These are phyloP conservation scores for Poecilia velifera DNA, from an alignment of 2,797 vertebrate genomes.

Conservation along the genomic window DNA sequence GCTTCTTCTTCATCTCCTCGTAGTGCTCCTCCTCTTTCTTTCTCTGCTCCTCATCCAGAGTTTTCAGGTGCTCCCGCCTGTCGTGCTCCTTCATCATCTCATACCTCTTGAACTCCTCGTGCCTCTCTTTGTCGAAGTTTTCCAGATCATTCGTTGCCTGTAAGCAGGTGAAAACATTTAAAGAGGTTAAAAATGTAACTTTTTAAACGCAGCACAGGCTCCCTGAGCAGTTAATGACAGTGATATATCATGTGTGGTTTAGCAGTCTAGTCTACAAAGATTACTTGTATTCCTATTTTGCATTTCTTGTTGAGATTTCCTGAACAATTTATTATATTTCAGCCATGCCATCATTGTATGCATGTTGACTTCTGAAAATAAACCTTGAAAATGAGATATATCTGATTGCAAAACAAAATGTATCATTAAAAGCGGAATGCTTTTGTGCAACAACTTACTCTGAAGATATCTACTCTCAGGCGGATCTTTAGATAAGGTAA, in stretches of 20 bases:
- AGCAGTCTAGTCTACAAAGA: background rate
- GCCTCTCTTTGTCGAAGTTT: conserved; percentile 93
- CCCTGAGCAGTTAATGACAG: background rate
- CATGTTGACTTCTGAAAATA: background rate
- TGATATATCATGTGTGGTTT: background rate
- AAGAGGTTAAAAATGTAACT: background rate
- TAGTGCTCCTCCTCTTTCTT: conserved; percentile 90
- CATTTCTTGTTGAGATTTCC: background rate
- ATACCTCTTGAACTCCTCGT: conserved; percentile 96
- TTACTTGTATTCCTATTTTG: background rate
- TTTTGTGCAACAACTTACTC: no score
- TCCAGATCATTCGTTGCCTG: conserved; percentile 96
- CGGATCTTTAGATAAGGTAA: background rate
- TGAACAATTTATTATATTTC: background rate
- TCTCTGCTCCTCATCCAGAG: conserved; percentile 89
- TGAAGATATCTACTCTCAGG: no score
- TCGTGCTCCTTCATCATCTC: conserved; percentile 99
- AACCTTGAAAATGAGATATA: background rate
- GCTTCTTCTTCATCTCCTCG: conserved; percentile 95
- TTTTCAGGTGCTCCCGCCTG: conserved; percentile 92
- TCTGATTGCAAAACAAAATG: background rate
- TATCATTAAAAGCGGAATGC: background rate
- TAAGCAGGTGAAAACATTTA: background rate
- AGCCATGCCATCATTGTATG: background rate
- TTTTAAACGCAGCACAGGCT: background rate